Conservation (phyloP, 2,113 vertebrate species). For the Myrmophylax atrothorax region DNA sequence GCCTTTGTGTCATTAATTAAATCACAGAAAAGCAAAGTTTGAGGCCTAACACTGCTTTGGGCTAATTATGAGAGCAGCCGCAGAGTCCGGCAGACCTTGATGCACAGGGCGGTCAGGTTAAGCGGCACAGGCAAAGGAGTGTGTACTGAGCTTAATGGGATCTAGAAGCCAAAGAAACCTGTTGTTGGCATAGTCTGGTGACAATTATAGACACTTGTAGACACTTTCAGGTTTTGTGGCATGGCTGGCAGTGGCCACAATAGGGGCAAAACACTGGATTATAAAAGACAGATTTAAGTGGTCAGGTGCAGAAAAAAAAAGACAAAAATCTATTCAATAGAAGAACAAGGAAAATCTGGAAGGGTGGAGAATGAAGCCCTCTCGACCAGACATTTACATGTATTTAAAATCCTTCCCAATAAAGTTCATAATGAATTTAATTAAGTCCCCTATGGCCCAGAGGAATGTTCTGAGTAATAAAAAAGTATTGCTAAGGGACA, state of each 20-base stretch:
- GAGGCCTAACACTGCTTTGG: not conserved
- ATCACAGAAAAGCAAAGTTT: not conserved
- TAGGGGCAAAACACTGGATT: not conserved
- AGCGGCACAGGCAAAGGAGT: not conserved
- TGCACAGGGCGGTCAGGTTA: not conserved
- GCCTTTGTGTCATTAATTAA: conserved; percentile 37
- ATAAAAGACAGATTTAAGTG: not conserved
- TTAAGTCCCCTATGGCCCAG: conserved; percentile 39
- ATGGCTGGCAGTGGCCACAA: not conserved
- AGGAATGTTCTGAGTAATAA: conserved; percentile 51
- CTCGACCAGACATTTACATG: not conserved
- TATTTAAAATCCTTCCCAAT: conserved; percentile 52
- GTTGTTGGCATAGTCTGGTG: not conserved
- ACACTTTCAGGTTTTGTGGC: not conserved
- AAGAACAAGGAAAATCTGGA: not conserved
- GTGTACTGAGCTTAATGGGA: not conserved
- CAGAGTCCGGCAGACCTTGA: not conserved
- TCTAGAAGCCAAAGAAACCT: not conserved
- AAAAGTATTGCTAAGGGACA: conserved; percentile 63
- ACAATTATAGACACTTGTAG: not conserved
- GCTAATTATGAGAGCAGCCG: not conserved
- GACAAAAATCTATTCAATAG: not conserved
- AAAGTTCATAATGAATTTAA: conserved; percentile 64
- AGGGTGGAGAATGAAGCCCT: not conserved
- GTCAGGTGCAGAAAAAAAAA: not conserved